Percentiles rank a stretch among this genome's conserved stretches.
Evolutionary conservation across 2,888 invertebrate genomes (phyloP).

Genomic region (Dorcus parallelipipedus): DNA sequence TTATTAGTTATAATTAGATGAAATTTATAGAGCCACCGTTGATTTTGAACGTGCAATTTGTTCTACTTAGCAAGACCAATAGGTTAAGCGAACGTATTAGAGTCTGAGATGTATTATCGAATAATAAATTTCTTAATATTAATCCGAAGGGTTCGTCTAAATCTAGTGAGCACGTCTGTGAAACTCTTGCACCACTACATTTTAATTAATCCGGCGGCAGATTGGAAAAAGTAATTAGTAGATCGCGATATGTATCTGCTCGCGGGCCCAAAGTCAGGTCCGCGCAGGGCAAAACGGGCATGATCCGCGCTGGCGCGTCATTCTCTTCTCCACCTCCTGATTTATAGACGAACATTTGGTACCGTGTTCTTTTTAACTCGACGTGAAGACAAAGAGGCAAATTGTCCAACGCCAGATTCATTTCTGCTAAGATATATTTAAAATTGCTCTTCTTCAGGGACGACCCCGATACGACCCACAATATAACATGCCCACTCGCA

Average conservation of each 20-base stretch:
- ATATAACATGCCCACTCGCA: too few relatives aligned
- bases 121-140: constrained; percentile 30
- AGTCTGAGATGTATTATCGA: constrained; percentile 14
- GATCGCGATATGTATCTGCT: constrained; percentile 36
- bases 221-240: constrained; percentile 43
- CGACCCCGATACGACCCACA: too few relatives aligned
- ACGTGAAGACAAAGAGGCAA: constrained; percentile 33
- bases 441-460: background rate
- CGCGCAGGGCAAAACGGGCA: constrained; percentile 8
- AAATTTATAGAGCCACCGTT: too few relatives aligned
- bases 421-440: constrained; percentile 10
- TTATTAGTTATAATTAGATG: too few relatives aligned
- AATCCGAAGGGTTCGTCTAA: constrained; percentile 32
- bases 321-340: constrained; percentile 30
- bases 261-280: constrained; percentile 17
- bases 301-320: constrained; percentile 20
- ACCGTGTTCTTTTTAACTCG: constrained; percentile 35
- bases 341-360: constrained; percentile 36
- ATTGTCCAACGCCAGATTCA: constrained; percentile 29
- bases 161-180: constrained; percentile 28
- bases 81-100: too few relatives aligned
- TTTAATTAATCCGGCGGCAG: constrained; percentile 40
- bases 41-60: too few relatives aligned
- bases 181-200: constrained; percentile 34
- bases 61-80: too few relatives aligned